Evolutionary conservation across 2,797 vertebrate genomes (phyloP).

Genomic region (Simalia tracyae): DNA sequence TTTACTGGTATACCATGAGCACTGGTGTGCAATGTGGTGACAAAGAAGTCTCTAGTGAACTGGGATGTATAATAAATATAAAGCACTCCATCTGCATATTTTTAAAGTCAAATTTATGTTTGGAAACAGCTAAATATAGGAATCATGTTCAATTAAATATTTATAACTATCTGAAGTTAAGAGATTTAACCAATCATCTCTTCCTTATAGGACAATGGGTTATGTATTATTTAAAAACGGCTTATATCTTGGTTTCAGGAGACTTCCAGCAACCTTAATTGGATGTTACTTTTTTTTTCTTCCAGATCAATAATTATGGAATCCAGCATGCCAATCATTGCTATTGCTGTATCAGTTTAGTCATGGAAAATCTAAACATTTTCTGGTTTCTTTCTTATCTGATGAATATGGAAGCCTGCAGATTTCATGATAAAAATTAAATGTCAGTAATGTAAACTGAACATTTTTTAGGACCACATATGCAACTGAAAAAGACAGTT

Average conservation of each 20-base stretch:
- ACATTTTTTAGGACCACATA: neutral
- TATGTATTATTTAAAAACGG: neutral
- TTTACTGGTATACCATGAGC: slow-evolving; percentile 12
- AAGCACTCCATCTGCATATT: slow-evolving; percentile 27
- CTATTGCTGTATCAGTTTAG: neutral
- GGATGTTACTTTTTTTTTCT: neutral
- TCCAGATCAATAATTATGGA: neutral
- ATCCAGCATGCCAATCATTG: neutral
- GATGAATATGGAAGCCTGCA: neutral
- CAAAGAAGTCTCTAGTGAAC: slow-evolving; percentile 37
- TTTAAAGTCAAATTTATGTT: slow-evolving; percentile 1
- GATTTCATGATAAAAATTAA: neutral
- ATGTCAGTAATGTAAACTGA: neutral
- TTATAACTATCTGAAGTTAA: slow-evolving; percentile 1
- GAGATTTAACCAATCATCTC: neutral
- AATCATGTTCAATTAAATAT: slow-evolving; percentile 17
- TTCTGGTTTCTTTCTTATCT: neutral
- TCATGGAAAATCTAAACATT: neutral
- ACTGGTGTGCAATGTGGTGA: slow-evolving; percentile 25
- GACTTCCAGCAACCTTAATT: neutral
- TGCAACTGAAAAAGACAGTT: neutral
- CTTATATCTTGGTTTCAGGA: neutral
- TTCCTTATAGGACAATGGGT: neutral
- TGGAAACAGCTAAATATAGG: slow-evolving; percentile 20
- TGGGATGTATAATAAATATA: neutral